Evolutionary conservation across 2,113 vertebrate genomes (phyloP).

Genomic region (Aramus guarauna): DNA sequence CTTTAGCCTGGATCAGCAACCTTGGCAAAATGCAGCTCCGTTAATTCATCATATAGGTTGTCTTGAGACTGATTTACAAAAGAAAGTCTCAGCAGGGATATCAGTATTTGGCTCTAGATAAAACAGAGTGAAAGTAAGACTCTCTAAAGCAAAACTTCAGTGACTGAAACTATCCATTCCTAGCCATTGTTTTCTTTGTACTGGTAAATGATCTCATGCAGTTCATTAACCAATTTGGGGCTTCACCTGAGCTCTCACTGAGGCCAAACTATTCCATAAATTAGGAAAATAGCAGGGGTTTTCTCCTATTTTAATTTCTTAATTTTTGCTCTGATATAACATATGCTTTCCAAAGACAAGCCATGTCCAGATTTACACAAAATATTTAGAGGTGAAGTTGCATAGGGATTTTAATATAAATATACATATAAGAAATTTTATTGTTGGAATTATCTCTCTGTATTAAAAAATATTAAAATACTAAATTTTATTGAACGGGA

Average conservation of each 20-base stretch:
- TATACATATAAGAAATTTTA: neutral
- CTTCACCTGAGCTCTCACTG: neutral
- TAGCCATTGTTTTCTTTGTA: neutral
- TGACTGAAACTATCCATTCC: neutral
- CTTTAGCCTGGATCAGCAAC: neutral
- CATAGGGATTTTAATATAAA: neutral
- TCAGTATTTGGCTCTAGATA: rapidly evolving
- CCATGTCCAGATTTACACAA: neutral
- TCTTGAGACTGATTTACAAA: neutral
- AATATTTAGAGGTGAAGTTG: neutral
- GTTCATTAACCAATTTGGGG: neutral
- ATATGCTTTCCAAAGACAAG: neutral
- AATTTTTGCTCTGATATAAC: neutral
- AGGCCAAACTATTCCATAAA: neutral
- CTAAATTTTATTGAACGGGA: neutral
- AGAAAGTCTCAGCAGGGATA: neutral
- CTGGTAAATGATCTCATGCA: neutral
- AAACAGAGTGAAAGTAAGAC: neutral
- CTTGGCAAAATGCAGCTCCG: neutral
- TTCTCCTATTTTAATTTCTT: neutral
- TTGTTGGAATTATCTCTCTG: neutral
- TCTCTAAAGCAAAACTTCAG: neutral
- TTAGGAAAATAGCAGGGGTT: neutral
- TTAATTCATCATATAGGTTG: neutral
- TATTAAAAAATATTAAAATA: neutral